Evolutionary conservation across 2,113 vertebrate genomes (phyloP), one percentile per base, ranked within the genome.

Genomic region (Anas platyrhynchos): DNA sequence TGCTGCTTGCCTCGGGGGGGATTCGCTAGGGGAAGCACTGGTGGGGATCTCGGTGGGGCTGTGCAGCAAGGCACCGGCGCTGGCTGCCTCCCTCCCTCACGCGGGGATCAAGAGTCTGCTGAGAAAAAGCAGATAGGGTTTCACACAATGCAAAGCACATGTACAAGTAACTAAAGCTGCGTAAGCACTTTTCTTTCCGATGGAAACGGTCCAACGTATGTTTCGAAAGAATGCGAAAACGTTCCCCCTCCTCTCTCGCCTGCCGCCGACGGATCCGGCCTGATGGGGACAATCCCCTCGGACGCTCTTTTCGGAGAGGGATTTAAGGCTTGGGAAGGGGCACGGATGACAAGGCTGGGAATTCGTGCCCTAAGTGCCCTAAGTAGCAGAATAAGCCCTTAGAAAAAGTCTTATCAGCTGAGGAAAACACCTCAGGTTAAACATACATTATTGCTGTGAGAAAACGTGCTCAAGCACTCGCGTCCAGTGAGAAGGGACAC

Each of bases 91-190:
- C 54, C 46, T 61, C 82, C 87, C 38, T 78, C 65, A 34, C 17
- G 34, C 29, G 84, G 78, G 67, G 68, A 61, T 72, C 41, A 43
- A 80, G 85, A 29, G 46, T 83, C 66, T 89, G 94, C 93, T 93
- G 94, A 95, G 92, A 86, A 93, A 83, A 91, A 84, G 76, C 93
- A 93, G 95, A 95, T 94, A 81, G 86, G 56, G 80, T 97, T 97
- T 97, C 92, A 95, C 89, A 93, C 92, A 97, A 96, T 94, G 77
- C 93, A 89, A 97, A 97, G 95, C 97, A 94, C 69, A 94, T 94
- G 96, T 69, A 89, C 61, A 75, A 75, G 84, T 58, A 93, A 93
- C 79, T 75, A 62, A 91, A 91, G 91, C 91, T 89, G 85, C 1
- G n/a, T 91, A 94, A 94, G 95, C 94, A 81, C 69, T 96, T 95